Base-by-base conservation (phyloP, 1,140 invertebrate genomes). In the Cryptotermes secundus region DNA sequence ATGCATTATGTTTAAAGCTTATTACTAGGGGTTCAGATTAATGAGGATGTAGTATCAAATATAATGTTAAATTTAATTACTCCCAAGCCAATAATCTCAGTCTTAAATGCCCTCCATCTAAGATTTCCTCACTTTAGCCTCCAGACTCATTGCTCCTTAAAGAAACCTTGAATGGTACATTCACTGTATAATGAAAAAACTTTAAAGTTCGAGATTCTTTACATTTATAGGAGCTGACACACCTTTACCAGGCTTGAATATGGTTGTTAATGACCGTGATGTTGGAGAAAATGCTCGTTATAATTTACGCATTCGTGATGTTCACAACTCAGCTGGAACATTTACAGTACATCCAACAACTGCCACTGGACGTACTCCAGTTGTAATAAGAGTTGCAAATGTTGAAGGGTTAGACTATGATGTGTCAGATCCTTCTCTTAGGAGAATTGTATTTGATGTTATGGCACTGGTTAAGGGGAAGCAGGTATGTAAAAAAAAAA, bases 221-320 rank as follows among this genome's bases (percentile, higher is more conserved):
- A 24, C 49, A 16, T 81, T 84, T 86, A 81, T 84, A 90, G 90
- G 87, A 38, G 86, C 88, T 36, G 90, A 89, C 26, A 90, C 89
- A 0, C 90, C 91, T 4, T 86, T 92, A 49, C 88, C 89, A 86
- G 95, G 95, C 19, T 87, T 96, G 16, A 95, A 95, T 24, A 93
- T 96, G 88, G 92, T 95, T 65, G 95, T 96, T 0, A 93, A 92
- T 87, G 96, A 96, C 86, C 91, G 91, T 3, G 96, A 96, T 87
- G 92, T 95, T 72, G 95, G 94, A 1, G 93, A 94, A 24, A 96
- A 96, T 86, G 94, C 95, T n/a, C 93, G 92, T 85, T 96, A 95
- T 86, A 90, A 91, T 83, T 89, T 96, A 53, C 89, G 89, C 14
- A 86, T 96, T 34, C 90, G 92, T 85, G 91, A 95, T 87, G 90